Percentiles rank a stretch among this genome's conserved stretches.
These are phyloP conservation scores for Onychostruthus taczanowskii DNA, from an alignment of 2,113 vertebrate genomes.

Conservation along the genomic window DNA sequence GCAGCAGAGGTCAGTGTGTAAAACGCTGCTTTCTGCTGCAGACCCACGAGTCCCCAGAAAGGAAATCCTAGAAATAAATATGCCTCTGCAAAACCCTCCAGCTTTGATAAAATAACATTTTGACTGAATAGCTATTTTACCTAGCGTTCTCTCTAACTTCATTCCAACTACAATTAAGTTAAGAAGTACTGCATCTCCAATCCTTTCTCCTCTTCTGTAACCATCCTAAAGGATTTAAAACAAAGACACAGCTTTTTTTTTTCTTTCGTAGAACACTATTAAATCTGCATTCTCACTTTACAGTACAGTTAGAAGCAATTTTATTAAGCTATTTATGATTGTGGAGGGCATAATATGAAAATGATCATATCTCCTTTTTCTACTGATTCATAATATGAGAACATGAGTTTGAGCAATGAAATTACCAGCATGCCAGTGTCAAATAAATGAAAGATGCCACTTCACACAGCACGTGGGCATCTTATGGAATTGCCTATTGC, in stretches of 20 bases:
- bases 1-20: not conserved
- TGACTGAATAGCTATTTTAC: slow-evolving; percentile 24
- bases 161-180: slow-evolving; percentile 16
- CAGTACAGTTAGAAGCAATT: not conserved
- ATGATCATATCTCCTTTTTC: not conserved
- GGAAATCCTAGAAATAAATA: slow-evolving; percentile 3
- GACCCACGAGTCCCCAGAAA: not conserved
- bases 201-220: not conserved
- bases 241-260: not conserved
- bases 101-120: slow-evolving; percentile 33
- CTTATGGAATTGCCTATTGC: not conserved
- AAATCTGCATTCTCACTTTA: not conserved
- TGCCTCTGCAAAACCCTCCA: not conserved
- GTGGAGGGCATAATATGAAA: slow-evolving; percentile 16
- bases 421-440: not conserved
- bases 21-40: not conserved
- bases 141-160: not conserved
- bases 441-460: slow-evolving; percentile 3
- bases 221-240: not conserved
- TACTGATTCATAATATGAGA: not conserved
- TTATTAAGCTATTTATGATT: slow-evolving; percentile 39
- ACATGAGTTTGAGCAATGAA: not conserved
- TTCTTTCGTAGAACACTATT: not conserved
- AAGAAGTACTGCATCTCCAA: not conserved
- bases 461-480: not conserved